Base-by-base conservation (phyloP, 2,888 invertebrate genomes). In the Euplexia lucipara region DNA sequence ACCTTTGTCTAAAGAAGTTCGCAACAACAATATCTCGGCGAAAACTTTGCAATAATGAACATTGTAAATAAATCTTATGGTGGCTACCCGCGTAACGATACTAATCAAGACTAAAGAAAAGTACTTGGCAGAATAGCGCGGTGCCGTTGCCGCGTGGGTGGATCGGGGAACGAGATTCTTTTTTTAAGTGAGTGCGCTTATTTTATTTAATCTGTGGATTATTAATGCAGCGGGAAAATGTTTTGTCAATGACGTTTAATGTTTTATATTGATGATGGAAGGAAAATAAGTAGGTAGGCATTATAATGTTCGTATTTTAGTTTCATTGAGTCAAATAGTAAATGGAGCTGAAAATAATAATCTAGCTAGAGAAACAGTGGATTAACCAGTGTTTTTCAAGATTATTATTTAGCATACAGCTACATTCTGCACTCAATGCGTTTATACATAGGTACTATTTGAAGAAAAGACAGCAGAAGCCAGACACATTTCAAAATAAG, bases 11-110 rank as follows among this genome's bases (percentile, higher is more conserved):
- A 75, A 71, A 77, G 62, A 75, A 79, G 58, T 72, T 69, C 35
- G 26, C 57, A 79, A 78, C 79, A 78, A 78, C 68, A 78, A 79
- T 78, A 68, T 78, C 72, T 79, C 68, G 60, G 37, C 54, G 52
- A 64, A 73, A 75, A 81, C 69, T 79, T 76, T 67, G 66, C 56
- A 69, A 78, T 79, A 81, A 79, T 71, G 73, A 78, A 79, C 63
- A 69, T 65, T 79, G 68, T 73, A 79, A 75, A 81, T 79, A 78
- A 80, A 80, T 76, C 80, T 72, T 78, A 74, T 77, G 73, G 80
- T 56, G 76, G 67, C 70, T 74, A 57, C 69, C 69, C 76, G 61
- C 70, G 70, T 70, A 78, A 82, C 80, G 72, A 82, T 79, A 78
- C 71, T 82, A 80, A 80, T 82, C 75, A 81, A 79, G 75, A 71